Evolutionary conservation across 2,113 vertebrate species (phyloP).

Genomic region (Amphiprion percula): DNA sequence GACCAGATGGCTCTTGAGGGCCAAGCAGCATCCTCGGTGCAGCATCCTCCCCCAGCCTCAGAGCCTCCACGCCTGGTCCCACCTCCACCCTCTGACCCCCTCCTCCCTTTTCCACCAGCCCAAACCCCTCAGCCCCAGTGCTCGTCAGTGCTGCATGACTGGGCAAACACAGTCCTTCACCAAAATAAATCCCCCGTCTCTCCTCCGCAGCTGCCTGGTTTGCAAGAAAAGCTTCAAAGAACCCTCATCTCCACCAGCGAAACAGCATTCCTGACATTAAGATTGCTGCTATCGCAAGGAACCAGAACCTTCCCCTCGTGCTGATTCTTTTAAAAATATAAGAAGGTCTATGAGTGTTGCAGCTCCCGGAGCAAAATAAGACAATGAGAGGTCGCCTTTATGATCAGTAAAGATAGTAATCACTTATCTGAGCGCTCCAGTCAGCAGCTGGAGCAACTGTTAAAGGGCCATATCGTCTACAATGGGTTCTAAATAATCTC

Average conservation of each 20-base stretch:
- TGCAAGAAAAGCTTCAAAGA: slow-evolving; percentile 49
- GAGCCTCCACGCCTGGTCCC: slow-evolving; percentile 60
- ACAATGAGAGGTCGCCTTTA: slow-evolving; percentile 1
- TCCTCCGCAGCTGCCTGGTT: slow-evolving; percentile 68
- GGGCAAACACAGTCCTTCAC: slow-evolving; percentile 77
- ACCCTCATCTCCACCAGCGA: slow-evolving; percentile 30
- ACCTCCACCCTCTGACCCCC: slow-evolving; percentile 70
- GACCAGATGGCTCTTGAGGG: slow-evolving; percentile 83
- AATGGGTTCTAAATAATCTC: slow-evolving; percentile 61
- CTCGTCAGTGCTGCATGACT: slow-evolving; percentile 82
- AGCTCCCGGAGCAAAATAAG: slow-evolving; percentile 19
- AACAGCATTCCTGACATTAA: slow-evolving; percentile 23
- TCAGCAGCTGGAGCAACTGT: slow-evolving; percentile 26
- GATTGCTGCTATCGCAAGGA: slow-evolving; percentile 34
- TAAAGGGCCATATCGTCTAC: slow-evolving; percentile 50
- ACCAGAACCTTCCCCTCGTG: slow-evolving; percentile 29
- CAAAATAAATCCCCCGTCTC: slow-evolving; percentile 70
- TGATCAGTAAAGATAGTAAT: slow-evolving; percentile 45
- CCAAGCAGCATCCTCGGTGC: slow-evolving; percentile 69
- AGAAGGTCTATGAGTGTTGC: background rate
- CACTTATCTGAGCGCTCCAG: slow-evolving; percentile 34
- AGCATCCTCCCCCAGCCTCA: slow-evolving; percentile 67
- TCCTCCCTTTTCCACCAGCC: slow-evolving; percentile 36
- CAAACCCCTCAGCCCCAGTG: slow-evolving; percentile 66
- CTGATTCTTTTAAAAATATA: background rate